These are phyloP conservation scores for Drosophila subobscura DNA, from an alignment of 1,140 invertebrate genomes.

Conservation along the genomic window DNA sequence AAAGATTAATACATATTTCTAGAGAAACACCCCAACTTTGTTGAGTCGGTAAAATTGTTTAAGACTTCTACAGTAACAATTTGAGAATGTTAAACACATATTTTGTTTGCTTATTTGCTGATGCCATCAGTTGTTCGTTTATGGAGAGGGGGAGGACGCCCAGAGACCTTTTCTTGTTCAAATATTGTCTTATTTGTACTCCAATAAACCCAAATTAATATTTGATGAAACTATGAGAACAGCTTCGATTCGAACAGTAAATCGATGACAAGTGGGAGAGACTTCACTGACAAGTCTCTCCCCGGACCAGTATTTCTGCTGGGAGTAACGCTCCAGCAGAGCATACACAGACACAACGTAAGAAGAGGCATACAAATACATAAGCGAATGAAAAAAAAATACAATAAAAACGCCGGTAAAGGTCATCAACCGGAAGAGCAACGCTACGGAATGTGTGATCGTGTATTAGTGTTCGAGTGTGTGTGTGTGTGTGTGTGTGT, in stretches of 20 bases:
- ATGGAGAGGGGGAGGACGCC: background rate
- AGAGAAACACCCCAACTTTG: background rate
- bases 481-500: conserved; percentile 16
- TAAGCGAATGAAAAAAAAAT: conserved; percentile 37
- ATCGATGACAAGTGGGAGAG: conserved; percentile 12
- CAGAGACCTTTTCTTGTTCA: conserved; percentile 4
- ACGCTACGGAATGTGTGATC: conserved; percentile 54
- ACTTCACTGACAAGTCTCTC: conserved; percentile 10
- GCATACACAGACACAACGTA: conserved; percentile 8
- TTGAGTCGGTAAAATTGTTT: conserved; percentile 1
- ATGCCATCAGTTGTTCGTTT: conserved; percentile 12
- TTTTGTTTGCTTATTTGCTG: conserved; percentile 28
- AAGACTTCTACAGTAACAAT: background rate
- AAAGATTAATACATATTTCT: background rate
- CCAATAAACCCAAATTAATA: conserved; percentile 38
- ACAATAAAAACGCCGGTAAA: conserved; percentile 82
- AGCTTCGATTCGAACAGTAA: conserved; percentile 32
- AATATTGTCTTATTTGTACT: conserved; percentile 36
- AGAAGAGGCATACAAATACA: conserved; percentile 34
- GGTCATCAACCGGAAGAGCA: conserved; percentile 82
- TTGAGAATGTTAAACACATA: conserved; percentile 10
- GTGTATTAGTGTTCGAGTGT: conserved; percentile 10
- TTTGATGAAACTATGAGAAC: conserved; percentile 31
- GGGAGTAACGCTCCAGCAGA: conserved; percentile 23
- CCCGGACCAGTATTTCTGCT: conserved; percentile 3